Conservation (phyloP, 2,113 vertebrate genomes). For the Malurus alboscapulatus region DNA sequence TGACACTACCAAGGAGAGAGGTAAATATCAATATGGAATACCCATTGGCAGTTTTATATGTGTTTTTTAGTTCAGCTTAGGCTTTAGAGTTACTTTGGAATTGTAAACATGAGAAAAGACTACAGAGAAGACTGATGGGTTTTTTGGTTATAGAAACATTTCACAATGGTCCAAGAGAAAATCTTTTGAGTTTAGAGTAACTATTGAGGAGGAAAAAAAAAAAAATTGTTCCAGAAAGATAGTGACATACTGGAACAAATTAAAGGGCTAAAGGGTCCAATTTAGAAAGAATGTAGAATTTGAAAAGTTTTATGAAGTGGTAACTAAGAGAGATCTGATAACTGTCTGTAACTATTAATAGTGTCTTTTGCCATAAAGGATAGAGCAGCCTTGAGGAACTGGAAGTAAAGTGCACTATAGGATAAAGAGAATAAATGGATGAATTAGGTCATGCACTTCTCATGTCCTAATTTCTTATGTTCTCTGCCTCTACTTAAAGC, state of each 20-base stretch:
- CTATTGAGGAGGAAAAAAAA: neutral
- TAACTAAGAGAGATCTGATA: neutral
- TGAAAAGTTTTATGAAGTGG: neutral
- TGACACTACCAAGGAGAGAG: neutral
- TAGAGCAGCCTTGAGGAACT: neutral
- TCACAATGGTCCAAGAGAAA: neutral
- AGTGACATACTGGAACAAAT: neutral
- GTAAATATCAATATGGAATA: neutral
- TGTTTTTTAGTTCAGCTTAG: neutral
- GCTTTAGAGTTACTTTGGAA: neutral
- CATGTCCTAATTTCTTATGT: neutral
- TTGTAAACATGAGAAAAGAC: neutral
- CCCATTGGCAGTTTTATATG: neutral
- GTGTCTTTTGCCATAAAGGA: neutral
- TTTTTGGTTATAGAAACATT: neutral
- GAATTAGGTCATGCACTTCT: neutral
- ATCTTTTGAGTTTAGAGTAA: neutral
- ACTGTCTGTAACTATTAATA: neutral
- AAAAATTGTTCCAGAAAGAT: neutral
- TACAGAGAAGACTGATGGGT: neutral
- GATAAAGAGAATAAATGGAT: neutral
- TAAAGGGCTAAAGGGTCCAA: neutral
- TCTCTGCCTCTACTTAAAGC: neutral
- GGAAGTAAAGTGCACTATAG: neutral
- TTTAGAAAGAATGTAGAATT: neutral